Percentiles rank a stretch among this genome's conserved stretches.
phyloP scores from a whole-genome alignment of 2,113 vertebrate species.

The Catharus fuscescens region DNA sequence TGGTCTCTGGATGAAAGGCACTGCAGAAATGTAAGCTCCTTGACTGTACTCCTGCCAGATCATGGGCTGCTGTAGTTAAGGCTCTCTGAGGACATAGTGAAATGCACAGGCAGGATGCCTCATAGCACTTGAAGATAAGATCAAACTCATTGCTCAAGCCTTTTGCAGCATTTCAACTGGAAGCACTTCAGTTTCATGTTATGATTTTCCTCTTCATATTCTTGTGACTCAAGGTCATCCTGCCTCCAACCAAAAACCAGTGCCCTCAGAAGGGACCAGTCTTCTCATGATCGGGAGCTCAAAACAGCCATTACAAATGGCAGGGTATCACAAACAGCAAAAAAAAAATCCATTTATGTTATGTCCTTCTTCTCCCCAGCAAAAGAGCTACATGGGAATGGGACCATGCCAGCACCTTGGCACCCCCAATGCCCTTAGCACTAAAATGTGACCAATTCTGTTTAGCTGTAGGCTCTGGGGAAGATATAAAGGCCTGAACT shows the following conservation, averaged over 20 bases:
- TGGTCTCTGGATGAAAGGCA: conserved; percentile 22
- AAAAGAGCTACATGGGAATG: neutral
- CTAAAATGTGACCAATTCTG: neutral
- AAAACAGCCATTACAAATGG: neutral
- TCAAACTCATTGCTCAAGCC: neutral
- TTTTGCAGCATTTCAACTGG: neutral
- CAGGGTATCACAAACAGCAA: neutral
- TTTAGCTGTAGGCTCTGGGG: neutral
- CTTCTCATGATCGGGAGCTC: neutral
- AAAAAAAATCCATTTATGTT: neutral
- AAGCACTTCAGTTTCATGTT: neutral
- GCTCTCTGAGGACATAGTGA: neutral
- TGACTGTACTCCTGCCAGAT: conserved; percentile 2
- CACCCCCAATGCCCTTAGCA: neutral
- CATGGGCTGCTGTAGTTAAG: neutral
- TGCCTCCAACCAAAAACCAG: neutral
- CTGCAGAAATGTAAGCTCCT: conserved; percentile 10
- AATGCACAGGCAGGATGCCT: neutral
- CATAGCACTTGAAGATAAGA: neutral
- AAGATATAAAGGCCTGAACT: neutral
- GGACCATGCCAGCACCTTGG: neutral
- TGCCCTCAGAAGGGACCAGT: neutral
- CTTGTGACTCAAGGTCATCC: neutral
- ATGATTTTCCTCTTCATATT: neutral
- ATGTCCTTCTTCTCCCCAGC: neutral